Conservation (phyloP, 2,888 invertebrate species). For the Napeogenes sylphis region DNA sequence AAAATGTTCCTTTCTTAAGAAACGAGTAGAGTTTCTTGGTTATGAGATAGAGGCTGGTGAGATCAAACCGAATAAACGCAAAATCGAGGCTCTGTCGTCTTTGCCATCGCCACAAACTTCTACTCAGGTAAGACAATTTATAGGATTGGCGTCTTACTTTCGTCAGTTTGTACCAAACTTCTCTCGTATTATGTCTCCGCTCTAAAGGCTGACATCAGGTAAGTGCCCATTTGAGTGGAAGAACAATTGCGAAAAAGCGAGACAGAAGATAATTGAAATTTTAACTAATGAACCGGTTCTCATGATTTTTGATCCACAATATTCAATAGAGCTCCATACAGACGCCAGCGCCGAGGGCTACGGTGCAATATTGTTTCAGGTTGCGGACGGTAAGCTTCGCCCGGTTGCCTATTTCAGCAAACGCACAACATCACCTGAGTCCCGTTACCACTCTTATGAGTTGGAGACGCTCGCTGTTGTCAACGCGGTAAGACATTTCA, state of each 20-base stretch:
- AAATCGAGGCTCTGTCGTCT: too few species aligned
- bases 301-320: constrained; percentile 24
- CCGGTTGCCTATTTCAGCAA: constrained; percentile 19
- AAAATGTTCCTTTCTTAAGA: too few species aligned
- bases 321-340: constrained; percentile 20
- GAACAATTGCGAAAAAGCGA: constrained; percentile 2
- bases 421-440: constrained; percentile 22
- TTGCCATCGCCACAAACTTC: too few species aligned
- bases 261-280: constrained; percentile 24
- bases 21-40: too few species aligned
- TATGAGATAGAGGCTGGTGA: too few species aligned
- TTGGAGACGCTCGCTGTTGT: constrained; percentile 32
- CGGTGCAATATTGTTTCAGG: constrained; percentile 18
- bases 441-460: constrained; percentile 30
- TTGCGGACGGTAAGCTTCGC: too few species aligned
- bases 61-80: too few species aligned
- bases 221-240: constrained; percentile 13
- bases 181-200: constrained; percentile 2
- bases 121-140: too few species aligned
- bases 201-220: constrained; percentile 14
- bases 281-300: constrained; percentile 24
- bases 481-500: constrained; percentile 16
- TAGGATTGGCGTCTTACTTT: constrained; percentile 27
- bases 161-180: constrained; percentile 5
- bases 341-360: constrained; percentile 33